Conservation (phyloP, 2,888 invertebrate species). For the Julus scandinavius region DNA sequence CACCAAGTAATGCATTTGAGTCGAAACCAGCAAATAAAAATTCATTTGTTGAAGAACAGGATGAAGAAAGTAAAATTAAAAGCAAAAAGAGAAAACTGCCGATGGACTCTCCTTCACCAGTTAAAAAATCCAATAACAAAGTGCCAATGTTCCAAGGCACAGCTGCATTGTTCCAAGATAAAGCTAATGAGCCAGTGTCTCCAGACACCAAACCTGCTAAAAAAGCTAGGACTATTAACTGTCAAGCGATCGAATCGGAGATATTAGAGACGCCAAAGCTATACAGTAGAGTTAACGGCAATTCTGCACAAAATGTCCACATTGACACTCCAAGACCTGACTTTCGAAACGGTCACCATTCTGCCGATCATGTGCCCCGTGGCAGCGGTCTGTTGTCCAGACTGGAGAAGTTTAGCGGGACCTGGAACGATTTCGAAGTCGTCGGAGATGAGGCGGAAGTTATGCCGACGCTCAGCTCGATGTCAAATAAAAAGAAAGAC, state of each 20-base stretch:
- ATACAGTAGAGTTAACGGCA: background rate
- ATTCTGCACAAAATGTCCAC: background rate
- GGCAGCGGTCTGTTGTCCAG: background rate
- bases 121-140: background rate
- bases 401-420: conserved; percentile 48
- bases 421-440: conserved; percentile 25
- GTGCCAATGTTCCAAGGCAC: background rate
- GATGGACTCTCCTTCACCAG: background rate
- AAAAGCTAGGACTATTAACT: background rate
- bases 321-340: background rate
- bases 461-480: background rate
- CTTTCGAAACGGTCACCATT: background rate
- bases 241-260: background rate
- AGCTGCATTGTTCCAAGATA: background rate
- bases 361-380: background rate
- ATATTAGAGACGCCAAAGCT: background rate
- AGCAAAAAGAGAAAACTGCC: background rate
- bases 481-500: background rate
- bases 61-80: background rate
- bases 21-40: background rate
- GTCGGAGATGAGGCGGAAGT: background rate
- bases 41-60: background rate
- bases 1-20: background rate
- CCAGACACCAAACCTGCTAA: background rate
- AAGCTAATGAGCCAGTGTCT: background rate